A percentile compares a stretch with the other conserved stretches of the same genome.
Conservation (phyloP, 2,888 invertebrate species). For the Escarpia spicata region DNA sequence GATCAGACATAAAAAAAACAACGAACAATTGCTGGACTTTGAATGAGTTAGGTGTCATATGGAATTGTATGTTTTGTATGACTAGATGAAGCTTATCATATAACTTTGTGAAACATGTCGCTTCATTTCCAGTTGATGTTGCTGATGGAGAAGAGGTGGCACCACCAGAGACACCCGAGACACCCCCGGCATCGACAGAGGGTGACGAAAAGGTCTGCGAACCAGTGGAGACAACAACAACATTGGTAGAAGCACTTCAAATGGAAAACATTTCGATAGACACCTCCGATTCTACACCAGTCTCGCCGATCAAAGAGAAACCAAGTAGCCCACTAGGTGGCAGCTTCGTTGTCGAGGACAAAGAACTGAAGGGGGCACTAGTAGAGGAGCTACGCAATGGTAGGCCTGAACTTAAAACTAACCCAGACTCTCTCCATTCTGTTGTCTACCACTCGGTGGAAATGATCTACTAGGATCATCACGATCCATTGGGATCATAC, state of each 20-base stretch:
- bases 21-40: background rate
- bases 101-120: background rate
- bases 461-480: background rate
- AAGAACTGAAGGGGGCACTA: background rate
- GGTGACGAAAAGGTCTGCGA: background rate
- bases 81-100: background rate
- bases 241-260: background rate
- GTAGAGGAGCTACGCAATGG: slow-evolving; percentile 1
- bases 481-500: background rate
- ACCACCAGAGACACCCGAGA: background rate
- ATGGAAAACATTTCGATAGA: slow-evolving; percentile 10
- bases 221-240: background rate
- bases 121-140: background rate
- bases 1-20: no score
- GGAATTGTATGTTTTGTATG: background rate
- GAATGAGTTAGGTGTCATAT: background rate
- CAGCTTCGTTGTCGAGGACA: background rate
- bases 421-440: background rate
- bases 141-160: background rate
- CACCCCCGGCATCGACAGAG: background rate
- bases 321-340: background rate
- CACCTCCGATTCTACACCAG: background rate
- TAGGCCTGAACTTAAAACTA: background rate
- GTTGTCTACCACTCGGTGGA: background rate
- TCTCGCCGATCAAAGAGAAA: background rate